Conservation (phyloP, 2,113 vertebrate species). For the Riparia riparia region DNA sequence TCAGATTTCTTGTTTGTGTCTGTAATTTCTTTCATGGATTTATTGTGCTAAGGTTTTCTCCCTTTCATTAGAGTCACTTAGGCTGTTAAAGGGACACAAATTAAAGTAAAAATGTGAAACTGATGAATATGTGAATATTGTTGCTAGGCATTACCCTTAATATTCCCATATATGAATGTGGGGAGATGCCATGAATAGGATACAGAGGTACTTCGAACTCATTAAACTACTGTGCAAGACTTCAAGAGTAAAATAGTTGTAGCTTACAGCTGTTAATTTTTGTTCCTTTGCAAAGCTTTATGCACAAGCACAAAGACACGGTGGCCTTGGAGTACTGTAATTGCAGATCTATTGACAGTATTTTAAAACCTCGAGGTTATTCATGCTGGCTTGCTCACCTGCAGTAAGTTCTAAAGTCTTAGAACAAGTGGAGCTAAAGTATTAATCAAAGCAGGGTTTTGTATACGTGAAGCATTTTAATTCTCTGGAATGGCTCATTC, state of each 20-base stretch:
- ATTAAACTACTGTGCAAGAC: slow-evolving; percentile 35
- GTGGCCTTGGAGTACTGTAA: slow-evolving; percentile 41
- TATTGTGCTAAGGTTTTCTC: not conserved
- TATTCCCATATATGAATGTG: not conserved
- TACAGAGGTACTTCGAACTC: slow-evolving; percentile 33
- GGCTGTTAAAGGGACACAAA: slow-evolving; percentile 50
- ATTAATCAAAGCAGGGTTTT: slow-evolving; percentile 15
- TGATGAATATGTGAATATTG: slow-evolving; percentile 50
- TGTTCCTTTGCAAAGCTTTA: slow-evolving; percentile 32
- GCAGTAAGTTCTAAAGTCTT: slow-evolving; percentile 20
- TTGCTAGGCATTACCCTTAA: slow-evolving; percentile 53
- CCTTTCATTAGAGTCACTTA: slow-evolving; percentile 49
- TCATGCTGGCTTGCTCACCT: slow-evolving; percentile 35
- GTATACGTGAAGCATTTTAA: not conserved
- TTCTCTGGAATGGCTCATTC: slow-evolving; percentile 10
- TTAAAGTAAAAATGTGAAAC: slow-evolving; percentile 36
- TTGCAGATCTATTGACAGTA: slow-evolving; percentile 41
- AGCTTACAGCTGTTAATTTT: slow-evolving; percentile 48
- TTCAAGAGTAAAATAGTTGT: slow-evolving; percentile 48
- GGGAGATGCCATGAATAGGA: not conserved
- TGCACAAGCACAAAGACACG: slow-evolving; percentile 51
- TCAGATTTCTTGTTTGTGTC: slow-evolving; percentile 2
- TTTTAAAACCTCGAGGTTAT: not conserved
- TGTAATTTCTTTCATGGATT: slow-evolving; percentile 25
- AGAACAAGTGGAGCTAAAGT: not conserved